These are phyloP conservation scores for Delichon dasypus DNA, from an alignment of 2,797 vertebrate species.

Conservation along the genomic window DNA sequence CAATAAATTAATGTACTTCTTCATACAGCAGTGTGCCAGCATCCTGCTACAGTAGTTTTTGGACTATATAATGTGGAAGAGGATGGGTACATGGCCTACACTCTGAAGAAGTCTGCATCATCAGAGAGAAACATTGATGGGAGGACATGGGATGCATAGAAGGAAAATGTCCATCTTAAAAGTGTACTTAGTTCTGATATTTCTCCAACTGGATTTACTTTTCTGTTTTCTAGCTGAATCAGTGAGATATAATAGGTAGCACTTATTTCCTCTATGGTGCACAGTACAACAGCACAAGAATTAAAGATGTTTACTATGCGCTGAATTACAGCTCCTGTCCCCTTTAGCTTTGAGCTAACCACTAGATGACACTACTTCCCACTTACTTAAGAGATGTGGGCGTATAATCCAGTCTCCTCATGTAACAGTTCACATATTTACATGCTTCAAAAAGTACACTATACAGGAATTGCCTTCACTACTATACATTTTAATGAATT, in stretches of 20 bases:
- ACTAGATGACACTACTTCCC: conserved; percentile 68
- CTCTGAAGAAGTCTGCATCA: not conserved
- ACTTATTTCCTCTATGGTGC: not conserved
- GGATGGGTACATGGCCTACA: not conserved
- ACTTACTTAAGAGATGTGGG: conserved; percentile 12
- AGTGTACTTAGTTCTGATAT: not conserved
- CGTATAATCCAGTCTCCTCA: not conserved
- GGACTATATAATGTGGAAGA: not conserved
- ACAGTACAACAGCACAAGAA: not conserved
- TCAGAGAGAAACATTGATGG: not conserved
- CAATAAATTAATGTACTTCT: not conserved
- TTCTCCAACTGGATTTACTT: not conserved
- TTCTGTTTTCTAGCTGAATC: not conserved
- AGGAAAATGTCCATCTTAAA: not conserved
- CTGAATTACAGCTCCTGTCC: not conserved
- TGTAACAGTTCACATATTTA: not conserved
- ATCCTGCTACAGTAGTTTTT: not conserved
- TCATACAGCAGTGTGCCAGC: accelerated
- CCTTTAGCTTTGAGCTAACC: conserved; percentile 15
- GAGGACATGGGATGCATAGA: not conserved
- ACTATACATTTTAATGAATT: not conserved
- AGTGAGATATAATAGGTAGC: not conserved
- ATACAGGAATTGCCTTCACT: not conserved
- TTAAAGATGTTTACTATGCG: not conserved
- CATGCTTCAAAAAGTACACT: not conserved